These are phyloP conservation scores for Herminia tarsipennalis DNA, from an alignment of 2,888 invertebrate species.

Conservation along the genomic window DNA sequence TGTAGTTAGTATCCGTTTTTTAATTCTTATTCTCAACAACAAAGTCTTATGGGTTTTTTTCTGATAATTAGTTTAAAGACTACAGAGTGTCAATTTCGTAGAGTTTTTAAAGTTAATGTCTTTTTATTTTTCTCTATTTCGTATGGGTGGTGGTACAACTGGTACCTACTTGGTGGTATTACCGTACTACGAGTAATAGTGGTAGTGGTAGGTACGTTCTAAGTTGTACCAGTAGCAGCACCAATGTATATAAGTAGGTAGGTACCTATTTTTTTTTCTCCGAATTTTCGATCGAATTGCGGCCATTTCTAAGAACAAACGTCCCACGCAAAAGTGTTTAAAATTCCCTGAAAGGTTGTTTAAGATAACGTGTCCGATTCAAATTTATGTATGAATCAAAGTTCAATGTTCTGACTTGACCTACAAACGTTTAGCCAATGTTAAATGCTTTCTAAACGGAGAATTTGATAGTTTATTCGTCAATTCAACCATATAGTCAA, in stretches of 20 bases:
- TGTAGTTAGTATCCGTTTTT: conserved; percentile 49
- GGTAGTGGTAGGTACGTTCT: too few relatives aligned
- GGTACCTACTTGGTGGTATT: too few relatives aligned
- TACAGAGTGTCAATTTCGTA: too few relatives aligned
- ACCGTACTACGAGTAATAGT: too few relatives aligned
- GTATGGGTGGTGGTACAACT: too few relatives aligned
- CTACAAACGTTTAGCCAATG: not conserved
- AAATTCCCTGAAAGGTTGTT: conserved; percentile 3
- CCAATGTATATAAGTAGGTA: too few relatives aligned
- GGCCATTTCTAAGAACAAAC: conserved; percentile 11
- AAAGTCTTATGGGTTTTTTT: conserved; percentile 50
- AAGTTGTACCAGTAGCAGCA: too few relatives aligned
- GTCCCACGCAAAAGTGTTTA: conserved; percentile 1
- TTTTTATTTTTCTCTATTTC: too few relatives aligned
- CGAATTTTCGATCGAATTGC: too few relatives aligned
- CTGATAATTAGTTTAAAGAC: too few relatives aligned
- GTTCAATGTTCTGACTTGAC: conserved; percentile 5
- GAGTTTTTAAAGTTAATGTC: too few relatives aligned
- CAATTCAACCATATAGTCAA: not conserved
- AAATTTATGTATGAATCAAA: conserved; percentile 3
- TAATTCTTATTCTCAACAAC: conserved; percentile 33
- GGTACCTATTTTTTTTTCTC: too few relatives aligned
- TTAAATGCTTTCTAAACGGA: not conserved
- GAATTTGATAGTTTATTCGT: conserved; percentile 2
- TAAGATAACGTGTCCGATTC: not conserved